Conservation (phyloP, 2,888 invertebrate species). For the Thereva nobilitata region DNA sequence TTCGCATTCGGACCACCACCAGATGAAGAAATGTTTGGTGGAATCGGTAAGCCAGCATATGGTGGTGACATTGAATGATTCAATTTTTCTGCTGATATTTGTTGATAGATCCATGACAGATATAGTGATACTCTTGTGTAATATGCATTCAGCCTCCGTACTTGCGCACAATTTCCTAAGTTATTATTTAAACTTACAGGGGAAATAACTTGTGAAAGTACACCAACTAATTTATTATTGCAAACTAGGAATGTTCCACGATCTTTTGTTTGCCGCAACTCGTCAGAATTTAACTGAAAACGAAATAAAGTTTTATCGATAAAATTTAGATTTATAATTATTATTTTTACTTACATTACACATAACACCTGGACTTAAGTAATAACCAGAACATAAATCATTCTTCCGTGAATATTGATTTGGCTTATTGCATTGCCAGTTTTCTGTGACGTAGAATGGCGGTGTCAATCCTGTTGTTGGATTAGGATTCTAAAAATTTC, state of each 20-base stretch:
- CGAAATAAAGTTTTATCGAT: too few species aligned
- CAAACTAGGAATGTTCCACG: slow-evolving; percentile 40
- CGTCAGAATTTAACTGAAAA: not conserved
- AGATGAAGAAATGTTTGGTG: too few species aligned
- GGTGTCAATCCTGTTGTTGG: too few species aligned
- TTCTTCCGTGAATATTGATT: not conserved
- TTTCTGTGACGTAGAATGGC: too few species aligned
- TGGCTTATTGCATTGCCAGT: too few species aligned
- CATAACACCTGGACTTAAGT: slow-evolving; percentile 41
- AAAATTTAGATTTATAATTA: too few species aligned
- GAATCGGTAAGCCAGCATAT: slow-evolving; percentile 19
- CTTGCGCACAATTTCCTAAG: slow-evolving; percentile 13
- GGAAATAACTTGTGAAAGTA: slow-evolving; percentile 34
- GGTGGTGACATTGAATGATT: slow-evolving; percentile 18
- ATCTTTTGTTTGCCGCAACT: slow-evolving; percentile 28
- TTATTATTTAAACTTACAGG: not conserved
- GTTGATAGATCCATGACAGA: slow-evolving; percentile 37
- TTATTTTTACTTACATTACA: slow-evolving; percentile 44
- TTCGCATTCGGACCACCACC: too few species aligned
- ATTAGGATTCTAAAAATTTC: too few species aligned
- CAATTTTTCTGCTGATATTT: slow-evolving; percentile 6
- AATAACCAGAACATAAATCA: slow-evolving; percentile 46
- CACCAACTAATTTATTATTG: slow-evolving; percentile 33
- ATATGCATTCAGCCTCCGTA: slow-evolving; percentile 26
- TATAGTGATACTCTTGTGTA: slow-evolving; percentile 29